These are phyloP conservation scores for Acropternis orthonyx DNA, from an alignment of 2,797 vertebrate genomes.

Conservation along the genomic window DNA sequence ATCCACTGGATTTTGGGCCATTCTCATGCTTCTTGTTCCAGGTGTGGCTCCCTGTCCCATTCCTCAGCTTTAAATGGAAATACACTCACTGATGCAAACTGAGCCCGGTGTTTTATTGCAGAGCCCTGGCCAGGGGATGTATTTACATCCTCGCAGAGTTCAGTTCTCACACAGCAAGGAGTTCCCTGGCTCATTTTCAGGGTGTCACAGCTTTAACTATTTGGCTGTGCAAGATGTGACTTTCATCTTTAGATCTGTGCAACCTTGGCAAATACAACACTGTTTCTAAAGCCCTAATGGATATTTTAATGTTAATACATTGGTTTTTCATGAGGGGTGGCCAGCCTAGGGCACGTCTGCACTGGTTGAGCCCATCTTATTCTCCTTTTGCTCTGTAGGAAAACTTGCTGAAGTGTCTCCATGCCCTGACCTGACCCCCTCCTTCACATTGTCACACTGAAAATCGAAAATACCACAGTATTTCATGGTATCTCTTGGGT, in stretches of 20 bases:
- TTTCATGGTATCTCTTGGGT: not conserved
- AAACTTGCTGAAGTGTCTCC: not conserved
- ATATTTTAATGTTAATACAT: not conserved
- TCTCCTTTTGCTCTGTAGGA: not conserved
- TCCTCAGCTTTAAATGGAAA: not conserved
- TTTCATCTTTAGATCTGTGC: not conserved
- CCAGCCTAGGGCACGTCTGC: not conserved
- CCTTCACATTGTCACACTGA: not conserved
- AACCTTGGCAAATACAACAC: not conserved
- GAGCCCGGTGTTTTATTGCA: not conserved
- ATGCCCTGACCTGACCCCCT: not conserved
- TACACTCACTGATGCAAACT: not conserved
- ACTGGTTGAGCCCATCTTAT: not conserved
- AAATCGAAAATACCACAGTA: not conserved
- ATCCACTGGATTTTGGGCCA: rapidly evolving
- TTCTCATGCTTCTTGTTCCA: rapidly evolving
- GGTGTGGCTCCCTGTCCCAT: not conserved
- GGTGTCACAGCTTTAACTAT: not conserved
- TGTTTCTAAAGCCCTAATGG: not conserved
- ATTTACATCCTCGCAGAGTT: not conserved
- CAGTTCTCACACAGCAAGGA: not conserved
- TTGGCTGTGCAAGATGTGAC: not conserved
- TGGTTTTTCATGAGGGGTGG: not conserved
- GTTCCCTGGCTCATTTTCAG: not conserved
- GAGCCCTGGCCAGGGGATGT: not conserved